phyloP scores from a whole-genome alignment of 2,797 vertebrate species.

The Ispidina picta region DNA sequence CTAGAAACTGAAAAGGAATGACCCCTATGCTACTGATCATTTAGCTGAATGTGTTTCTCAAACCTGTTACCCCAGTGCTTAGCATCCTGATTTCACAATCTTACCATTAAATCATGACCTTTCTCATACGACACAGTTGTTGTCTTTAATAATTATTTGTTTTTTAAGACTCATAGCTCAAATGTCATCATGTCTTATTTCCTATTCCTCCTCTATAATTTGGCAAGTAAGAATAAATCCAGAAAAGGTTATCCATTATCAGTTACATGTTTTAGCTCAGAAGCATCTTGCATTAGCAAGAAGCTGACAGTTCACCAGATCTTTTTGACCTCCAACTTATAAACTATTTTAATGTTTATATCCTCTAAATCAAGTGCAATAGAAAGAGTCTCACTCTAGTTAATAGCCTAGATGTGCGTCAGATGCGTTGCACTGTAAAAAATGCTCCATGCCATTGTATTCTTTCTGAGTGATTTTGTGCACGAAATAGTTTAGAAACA shows the following conservation, averaged over 20 bases:
- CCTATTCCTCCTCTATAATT: constrained; percentile 48
- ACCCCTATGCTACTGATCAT: background rate
- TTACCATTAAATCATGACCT: constrained; percentile 70
- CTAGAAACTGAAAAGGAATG: constrained; percentile 31
- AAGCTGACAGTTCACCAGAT: background rate
- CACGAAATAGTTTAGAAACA: background rate
- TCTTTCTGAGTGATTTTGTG: background rate
- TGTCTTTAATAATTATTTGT: constrained; percentile 48
- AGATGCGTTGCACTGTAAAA: background rate
- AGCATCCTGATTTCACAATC: constrained; percentile 47
- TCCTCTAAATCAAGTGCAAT: background rate
- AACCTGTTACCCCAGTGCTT: constrained; percentile 34
- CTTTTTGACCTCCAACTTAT: background rate
- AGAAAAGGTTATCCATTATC: constrained; percentile 56
- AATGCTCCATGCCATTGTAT: background rate
- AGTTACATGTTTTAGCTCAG: constrained; percentile 11
- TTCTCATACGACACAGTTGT: constrained; percentile 38
- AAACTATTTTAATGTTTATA: constrained; percentile 1
- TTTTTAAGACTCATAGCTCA: constrained; percentile 35
- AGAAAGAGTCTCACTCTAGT: background rate
- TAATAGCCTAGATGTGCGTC: background rate
- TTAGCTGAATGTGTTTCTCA: constrained; percentile 28
- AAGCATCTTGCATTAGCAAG: background rate
- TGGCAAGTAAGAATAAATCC: constrained; percentile 38
- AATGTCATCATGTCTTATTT: constrained; percentile 64